phyloP scores from a whole-genome alignment of 2,888 invertebrate genomes.

The Leptopterna dolabrata region DNA sequence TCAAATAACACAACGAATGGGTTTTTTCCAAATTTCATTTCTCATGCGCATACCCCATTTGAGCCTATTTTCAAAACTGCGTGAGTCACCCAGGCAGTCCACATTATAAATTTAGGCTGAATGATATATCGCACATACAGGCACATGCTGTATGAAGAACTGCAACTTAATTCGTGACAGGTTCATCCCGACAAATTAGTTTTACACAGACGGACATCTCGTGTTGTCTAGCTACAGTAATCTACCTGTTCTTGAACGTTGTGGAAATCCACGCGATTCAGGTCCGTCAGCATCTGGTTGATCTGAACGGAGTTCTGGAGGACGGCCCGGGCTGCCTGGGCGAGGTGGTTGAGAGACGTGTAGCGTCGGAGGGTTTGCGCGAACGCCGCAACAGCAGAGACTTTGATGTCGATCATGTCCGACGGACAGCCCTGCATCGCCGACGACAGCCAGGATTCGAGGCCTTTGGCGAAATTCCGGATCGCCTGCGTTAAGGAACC shows the following conservation, averaged over 20 bases:
- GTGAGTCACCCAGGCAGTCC: too few relatives aligned
- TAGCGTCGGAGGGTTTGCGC: slow-evolving; percentile 95
- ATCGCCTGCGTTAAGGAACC: slow-evolving; percentile 91
- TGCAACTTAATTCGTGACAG: too few relatives aligned
- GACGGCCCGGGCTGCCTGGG: slow-evolving; percentile 94
- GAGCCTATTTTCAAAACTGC: too few relatives aligned
- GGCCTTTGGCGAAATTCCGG: slow-evolving; percentile 90
- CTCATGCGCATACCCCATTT: too few relatives aligned
- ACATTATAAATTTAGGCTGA: too few relatives aligned
- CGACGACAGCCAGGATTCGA: slow-evolving; percentile 87
- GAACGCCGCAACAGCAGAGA: slow-evolving; percentile 87
- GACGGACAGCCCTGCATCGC: slow-evolving; percentile 87
- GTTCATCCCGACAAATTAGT: too few relatives aligned
- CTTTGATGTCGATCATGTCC: slow-evolving; percentile 84
- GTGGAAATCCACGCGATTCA: slow-evolving; percentile 97
- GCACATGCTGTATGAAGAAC: too few relatives aligned
- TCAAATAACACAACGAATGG: too few relatives aligned
- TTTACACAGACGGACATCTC: too few relatives aligned
- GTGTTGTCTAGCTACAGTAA: background rate
- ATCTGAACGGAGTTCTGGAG: slow-evolving; percentile 95
- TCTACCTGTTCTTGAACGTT: slow-evolving; percentile 87
- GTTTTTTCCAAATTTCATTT: too few relatives aligned
- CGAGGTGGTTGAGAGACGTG: slow-evolving; percentile 96
- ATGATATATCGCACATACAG: too few relatives aligned
- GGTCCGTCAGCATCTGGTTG: slow-evolving; percentile 94